Evolutionary conservation across 2,797 vertebrate genomes (phyloP).

Genomic region (Chloroceryle inda): DNA sequence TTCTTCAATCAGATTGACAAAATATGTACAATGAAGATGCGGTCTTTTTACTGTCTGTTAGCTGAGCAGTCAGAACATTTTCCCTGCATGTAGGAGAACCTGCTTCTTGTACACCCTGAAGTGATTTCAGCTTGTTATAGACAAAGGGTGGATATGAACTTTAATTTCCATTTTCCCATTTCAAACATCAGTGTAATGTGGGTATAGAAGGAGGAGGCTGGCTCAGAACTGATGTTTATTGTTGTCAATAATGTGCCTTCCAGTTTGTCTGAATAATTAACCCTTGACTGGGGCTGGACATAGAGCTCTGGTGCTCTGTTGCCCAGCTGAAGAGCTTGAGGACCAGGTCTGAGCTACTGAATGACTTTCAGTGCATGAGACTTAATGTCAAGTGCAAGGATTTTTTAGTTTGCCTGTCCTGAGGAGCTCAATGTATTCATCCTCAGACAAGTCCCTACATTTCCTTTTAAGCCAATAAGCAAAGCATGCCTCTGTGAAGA

Average conservation of each 20-base stretch:
- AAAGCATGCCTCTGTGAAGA: not conserved
- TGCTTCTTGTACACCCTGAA: not conserved
- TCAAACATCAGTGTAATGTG: not conserved
- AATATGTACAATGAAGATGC: not conserved
- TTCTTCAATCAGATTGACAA: not conserved
- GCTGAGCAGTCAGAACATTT: not conserved
- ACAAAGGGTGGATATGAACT: accelerated
- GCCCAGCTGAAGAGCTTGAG: not conserved
- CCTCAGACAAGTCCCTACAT: not conserved
- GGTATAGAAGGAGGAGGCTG: not conserved
- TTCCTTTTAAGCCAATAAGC: not conserved
- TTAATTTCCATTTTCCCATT: not conserved
- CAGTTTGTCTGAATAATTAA: not conserved
- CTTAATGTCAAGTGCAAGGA: not conserved
- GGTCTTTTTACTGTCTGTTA: not conserved
- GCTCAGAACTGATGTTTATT: not conserved
- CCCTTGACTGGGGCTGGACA: not conserved
- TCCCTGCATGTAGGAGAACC: not conserved
- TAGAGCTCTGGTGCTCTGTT: not conserved
- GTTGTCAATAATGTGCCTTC: not conserved
- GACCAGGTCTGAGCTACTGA: not conserved
- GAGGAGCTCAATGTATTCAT: not conserved
- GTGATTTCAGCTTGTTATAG: not conserved
- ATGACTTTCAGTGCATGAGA: not conserved
- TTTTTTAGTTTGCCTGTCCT: not conserved